Percentiles rank a stretch among this genome's conserved stretches.
phyloP scores from a whole-genome alignment of 2,113 vertebrate genomes.

The Takifugu bimaculatus region DNA sequence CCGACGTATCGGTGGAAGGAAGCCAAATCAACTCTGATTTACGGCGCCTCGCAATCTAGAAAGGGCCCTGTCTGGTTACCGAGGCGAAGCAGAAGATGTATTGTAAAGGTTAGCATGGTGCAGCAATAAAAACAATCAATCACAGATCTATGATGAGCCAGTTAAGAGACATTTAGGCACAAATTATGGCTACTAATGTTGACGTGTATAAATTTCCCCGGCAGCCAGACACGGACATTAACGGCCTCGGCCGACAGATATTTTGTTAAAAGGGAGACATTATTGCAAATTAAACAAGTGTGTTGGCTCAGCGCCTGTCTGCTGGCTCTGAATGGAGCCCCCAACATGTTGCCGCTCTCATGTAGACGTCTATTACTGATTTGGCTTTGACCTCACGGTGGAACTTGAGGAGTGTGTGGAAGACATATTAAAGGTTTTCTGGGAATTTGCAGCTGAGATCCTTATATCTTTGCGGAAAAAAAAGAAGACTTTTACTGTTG shows the following conservation, averaged over 20 bases:
- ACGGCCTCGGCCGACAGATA: conserved; percentile 22
- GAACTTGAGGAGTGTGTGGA: no score
- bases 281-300: conserved; percentile 44
- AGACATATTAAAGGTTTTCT: no score
- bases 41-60: conserved; percentile 34
- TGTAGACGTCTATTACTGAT: no score
- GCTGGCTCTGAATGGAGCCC: conserved; percentile 18
- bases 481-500: no score
- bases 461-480: no score
- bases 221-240: conserved; percentile 15
- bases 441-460: no score
- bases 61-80: conserved; percentile 41
- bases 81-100: conserved; percentile 60
- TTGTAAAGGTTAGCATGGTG: conserved; percentile 14
- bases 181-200: conserved; percentile 52
- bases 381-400: no score
- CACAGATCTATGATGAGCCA: conserved; percentile 34
- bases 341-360: conserved; percentile 17
- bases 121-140: neutral
- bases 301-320: conserved; percentile 23
- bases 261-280: conserved; percentile 44
- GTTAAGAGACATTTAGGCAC: conserved; percentile 46
- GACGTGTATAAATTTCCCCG: conserved; percentile 45
- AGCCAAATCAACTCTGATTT: conserved; percentile 71
- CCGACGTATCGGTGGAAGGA: conserved; percentile 61